Evolutionary conservation across 2,113 vertebrate species (phyloP).

Genomic region (Sapajus apella): DNA sequence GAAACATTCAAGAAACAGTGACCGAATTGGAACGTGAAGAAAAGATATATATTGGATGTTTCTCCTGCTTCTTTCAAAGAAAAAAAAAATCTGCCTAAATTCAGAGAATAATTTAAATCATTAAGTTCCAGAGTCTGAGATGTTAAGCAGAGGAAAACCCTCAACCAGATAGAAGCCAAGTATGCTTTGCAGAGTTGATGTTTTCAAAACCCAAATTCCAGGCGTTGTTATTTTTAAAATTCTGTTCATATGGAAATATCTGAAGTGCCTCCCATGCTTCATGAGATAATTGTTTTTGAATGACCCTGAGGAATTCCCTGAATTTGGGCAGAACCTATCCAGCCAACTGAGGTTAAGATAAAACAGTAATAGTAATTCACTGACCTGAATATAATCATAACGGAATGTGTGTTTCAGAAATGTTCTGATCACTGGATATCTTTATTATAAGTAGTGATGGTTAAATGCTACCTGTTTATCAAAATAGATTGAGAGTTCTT

Average conservation of each 20-base stretch:
- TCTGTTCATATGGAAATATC: background rate
- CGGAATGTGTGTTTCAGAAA: background rate
- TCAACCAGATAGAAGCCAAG: background rate
- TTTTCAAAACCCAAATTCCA: background rate
- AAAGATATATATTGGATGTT: constrained; percentile 22
- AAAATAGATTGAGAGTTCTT: background rate
- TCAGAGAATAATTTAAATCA: constrained; percentile 1
- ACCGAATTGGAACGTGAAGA: background rate
- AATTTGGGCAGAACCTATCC: constrained; percentile 36
- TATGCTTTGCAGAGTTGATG: background rate
- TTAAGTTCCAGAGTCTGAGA: background rate
- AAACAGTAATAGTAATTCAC: background rate
- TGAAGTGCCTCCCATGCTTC: background rate
- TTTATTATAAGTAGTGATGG: background rate
- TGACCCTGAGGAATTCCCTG: constrained; percentile 14
- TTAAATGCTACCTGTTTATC: background rate
- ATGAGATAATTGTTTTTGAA: background rate
- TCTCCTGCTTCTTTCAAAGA: constrained; percentile 5
- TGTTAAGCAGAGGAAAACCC: background rate
- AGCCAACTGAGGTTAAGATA: background rate
- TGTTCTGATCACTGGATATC: background rate
- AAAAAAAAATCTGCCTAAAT: background rate
- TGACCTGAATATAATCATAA: background rate
- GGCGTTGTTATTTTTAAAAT: background rate
- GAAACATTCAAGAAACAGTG: constrained; percentile 43